Evolutionary conservation across 2,797 vertebrate genomes (phyloP).

Genomic region (Kryptolebias ocellatus): DNA sequence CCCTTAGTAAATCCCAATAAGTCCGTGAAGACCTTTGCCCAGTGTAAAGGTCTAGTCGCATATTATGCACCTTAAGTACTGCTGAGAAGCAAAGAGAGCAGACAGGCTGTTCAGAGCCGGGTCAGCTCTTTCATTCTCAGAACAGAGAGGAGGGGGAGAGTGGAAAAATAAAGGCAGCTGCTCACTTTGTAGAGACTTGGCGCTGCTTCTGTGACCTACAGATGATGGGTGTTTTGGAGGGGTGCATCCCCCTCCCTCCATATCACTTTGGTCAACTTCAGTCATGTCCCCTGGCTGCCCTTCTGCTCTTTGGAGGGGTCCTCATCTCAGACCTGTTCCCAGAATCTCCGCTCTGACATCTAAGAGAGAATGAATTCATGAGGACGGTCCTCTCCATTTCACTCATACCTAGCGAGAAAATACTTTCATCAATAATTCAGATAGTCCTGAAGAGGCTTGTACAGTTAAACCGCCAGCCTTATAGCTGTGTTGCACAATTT

Average conservation of each 20-base stretch:
- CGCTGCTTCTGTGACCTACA: constrained; percentile 69
- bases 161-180: constrained; percentile 82
- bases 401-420: constrained; percentile 61
- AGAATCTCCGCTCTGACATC: constrained; percentile 47
- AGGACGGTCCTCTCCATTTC: constrained; percentile 45
- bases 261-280: constrained; percentile 57
- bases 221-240: constrained; percentile 46
- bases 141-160: constrained; percentile 47
- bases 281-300: constrained; percentile 73
- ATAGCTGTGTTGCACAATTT: constrained; percentile 50
- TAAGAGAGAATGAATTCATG: constrained; percentile 51
- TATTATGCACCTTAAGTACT: constrained; percentile 65
- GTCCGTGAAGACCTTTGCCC: constrained; percentile 65
- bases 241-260: constrained; percentile 33
- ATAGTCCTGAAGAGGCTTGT: constrained; percentile 50
- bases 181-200: constrained; percentile 80
- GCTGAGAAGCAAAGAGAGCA: constrained; percentile 41
- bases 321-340: constrained; percentile 53
- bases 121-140: constrained; percentile 51
- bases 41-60: constrained; percentile 61
- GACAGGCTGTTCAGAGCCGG: constrained; percentile 45
- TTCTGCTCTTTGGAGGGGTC: constrained; percentile 56
- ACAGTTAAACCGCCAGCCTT: constrained; percentile 48
- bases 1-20: constrained; percentile 74
- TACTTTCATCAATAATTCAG: constrained; percentile 72